A percentile compares a stretch with the other conserved stretches of the same genome.
Conservation (phyloP, 1,140 invertebrate genomes). For the Paracyclopina nana region DNA sequence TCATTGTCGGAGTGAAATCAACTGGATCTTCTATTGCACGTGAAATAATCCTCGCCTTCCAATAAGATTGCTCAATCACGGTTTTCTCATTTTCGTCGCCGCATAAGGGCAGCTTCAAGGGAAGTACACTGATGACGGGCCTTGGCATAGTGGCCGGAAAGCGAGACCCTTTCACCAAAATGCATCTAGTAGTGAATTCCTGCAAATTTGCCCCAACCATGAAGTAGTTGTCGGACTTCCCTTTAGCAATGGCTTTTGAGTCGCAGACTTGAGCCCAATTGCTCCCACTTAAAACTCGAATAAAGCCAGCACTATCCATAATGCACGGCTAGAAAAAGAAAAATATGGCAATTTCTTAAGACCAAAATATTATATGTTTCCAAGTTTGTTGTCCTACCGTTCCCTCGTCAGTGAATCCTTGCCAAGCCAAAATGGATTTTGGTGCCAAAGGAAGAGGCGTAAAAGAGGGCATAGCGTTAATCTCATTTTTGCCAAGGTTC, state of each 20-base stretch:
- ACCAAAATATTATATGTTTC: too few relatives aligned
- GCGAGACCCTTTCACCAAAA: slow-evolving; percentile 62
- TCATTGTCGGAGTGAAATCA: not conserved
- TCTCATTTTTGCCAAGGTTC: slow-evolving; percentile 21
- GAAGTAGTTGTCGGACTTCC: slow-evolving; percentile 58
- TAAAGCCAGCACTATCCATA: slow-evolving; percentile 41
- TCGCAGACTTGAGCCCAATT: slow-evolving; percentile 60
- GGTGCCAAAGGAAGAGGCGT: slow-evolving; percentile 43
- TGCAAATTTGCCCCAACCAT: slow-evolving; percentile 52
- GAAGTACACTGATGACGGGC: slow-evolving; percentile 47
- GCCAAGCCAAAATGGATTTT: slow-evolving; percentile 47
- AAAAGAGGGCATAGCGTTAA: slow-evolving; percentile 22
- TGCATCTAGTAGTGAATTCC: slow-evolving; percentile 48
- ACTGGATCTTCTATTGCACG: not conserved
- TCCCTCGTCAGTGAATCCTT: slow-evolving; percentile 56
- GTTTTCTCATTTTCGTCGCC: slow-evolving; percentile 59
- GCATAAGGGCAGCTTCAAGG: slow-evolving; percentile 49
- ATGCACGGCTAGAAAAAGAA: too few relatives aligned
- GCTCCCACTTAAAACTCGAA: slow-evolving; percentile 39
- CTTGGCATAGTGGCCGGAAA: slow-evolving; percentile 68
- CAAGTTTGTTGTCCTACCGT: too few relatives aligned
- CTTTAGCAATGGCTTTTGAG: slow-evolving; percentile 41
- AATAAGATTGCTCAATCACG: slow-evolving; percentile 45
- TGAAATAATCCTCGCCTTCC: not conserved
- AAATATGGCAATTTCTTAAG: too few relatives aligned